A percentile compares a stretch with the other conserved stretches of the same genome.
phyloP scores from a whole-genome alignment of 2,113 vertebrate species.

The Dolichotis patagonum region DNA sequence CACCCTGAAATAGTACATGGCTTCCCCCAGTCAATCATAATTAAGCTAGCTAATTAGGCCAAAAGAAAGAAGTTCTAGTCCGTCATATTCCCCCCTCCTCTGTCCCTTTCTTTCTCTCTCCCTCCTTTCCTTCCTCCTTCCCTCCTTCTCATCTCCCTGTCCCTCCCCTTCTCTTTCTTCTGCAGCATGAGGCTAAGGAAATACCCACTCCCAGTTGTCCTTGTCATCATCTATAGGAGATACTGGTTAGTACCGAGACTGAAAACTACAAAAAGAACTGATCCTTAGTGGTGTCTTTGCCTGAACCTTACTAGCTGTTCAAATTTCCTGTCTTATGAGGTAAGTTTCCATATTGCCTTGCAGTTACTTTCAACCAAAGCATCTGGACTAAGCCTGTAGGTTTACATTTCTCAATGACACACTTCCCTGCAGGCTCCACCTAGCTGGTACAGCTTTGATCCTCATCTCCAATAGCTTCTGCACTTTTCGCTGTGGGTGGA shows the following conservation, averaged over 20 bases:
- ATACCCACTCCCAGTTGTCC: neutral
- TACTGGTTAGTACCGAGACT: neutral
- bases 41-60: neutral
- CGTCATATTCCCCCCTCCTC: neutral
- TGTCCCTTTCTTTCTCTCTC: neutral
- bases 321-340: neutral
- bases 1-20: neutral
- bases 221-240: neutral
- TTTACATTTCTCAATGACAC: neutral
- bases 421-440: neutral
- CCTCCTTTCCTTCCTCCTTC: neutral
- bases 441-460: neutral
- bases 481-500: neutral
- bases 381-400: neutral
- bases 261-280: neutral
- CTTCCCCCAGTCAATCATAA: neutral
- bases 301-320: neutral
- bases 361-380: neutral
- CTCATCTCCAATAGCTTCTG: neutral
- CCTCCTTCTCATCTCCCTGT: too few species aligned
- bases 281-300: neutral
- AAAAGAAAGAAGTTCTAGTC: constrained; percentile 18
- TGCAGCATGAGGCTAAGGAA: neutral
- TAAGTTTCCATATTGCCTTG: neutral
- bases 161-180: neutral